A percentile compares a stretch with the other conserved stretches of the same genome.
Evolutionary conservation across 2,797 vertebrate species (phyloP).

Genomic region (Centroberyx gerrardi): DNA sequence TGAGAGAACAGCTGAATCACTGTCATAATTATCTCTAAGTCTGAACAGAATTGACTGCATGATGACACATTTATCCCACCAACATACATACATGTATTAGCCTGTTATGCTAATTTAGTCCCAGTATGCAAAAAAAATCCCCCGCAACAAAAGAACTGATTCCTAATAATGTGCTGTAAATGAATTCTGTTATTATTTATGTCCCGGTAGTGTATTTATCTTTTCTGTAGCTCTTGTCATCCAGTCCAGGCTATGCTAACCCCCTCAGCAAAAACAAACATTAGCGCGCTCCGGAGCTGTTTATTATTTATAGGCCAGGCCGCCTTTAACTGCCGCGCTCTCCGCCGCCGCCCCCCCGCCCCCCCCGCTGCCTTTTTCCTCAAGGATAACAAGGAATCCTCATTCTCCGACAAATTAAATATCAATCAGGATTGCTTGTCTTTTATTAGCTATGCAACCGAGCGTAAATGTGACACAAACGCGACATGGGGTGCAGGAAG

Average conservation of each 20-base stretch:
- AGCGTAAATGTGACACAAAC: conserved; percentile 66
- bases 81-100: conserved; percentile 41
- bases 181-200: conserved; percentile 66
- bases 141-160: conserved; percentile 28
- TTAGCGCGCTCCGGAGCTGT: conserved; percentile 65
- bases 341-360: not conserved
- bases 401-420: conserved; percentile 76
- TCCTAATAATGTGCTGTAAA: conserved; percentile 63
- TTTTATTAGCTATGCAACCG: conserved; percentile 71
- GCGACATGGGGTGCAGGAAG: conserved; percentile 58
- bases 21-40: conserved; percentile 12
- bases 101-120: conserved; percentile 52
- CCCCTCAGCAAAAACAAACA: conserved; percentile 79
- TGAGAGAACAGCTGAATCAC: not conserved
- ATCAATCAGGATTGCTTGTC: conserved; percentile 74
- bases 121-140: conserved; percentile 7
- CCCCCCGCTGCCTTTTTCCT: conserved; percentile 59
- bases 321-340: conserved; percentile 57
- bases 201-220: conserved; percentile 68
- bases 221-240: conserved; percentile 67
- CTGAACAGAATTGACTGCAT: not conserved
- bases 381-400: conserved; percentile 74
- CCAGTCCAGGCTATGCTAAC: conserved; percentile 49
- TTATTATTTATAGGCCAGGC: conserved; percentile 81
- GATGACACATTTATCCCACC: conserved; percentile 19